Conservation (phyloP, 2,113 vertebrate genomes). For the Chaenogobius annularis region DNA sequence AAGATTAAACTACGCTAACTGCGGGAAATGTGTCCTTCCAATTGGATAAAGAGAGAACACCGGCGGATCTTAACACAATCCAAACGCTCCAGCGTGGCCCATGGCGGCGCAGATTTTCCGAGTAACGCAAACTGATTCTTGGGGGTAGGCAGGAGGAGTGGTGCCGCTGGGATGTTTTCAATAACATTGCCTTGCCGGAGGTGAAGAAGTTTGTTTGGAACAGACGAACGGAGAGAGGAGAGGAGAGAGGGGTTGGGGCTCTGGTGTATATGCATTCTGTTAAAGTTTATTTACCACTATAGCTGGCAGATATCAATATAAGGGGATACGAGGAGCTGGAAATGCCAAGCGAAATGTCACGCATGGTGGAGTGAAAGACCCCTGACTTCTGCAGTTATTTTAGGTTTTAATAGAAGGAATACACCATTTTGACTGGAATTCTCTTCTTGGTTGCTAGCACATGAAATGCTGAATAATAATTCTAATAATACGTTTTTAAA, state of each 20-base stretch:
- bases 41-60: constrained; percentile 44
- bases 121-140: constrained; percentile 62
- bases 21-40: constrained; percentile 36
- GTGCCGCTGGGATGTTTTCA: constrained; percentile 52
- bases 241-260: not conserved
- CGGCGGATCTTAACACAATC: constrained; percentile 44
- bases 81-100: constrained; percentile 42
- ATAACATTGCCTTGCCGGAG: constrained; percentile 57
- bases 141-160: constrained; percentile 50
- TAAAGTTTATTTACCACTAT: constrained; percentile 16
- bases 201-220: constrained; percentile 39
- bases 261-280: constrained; percentile 12
- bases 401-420: not conserved
- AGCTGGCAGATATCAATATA: not conserved
- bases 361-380: not conserved
- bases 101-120: constrained; percentile 42
- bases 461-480: not conserved
- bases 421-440: not conserved
- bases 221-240: constrained; percentile 16
- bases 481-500: not conserved
- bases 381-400: not conserved
- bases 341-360: constrained; percentile 8
- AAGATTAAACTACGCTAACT: constrained; percentile 36
- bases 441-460: not conserved
- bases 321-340: not conserved